A percentile compares a stretch with the other conserved stretches of the same genome.
phyloP scores from a whole-genome alignment of 2,888 invertebrate genomes.

The Drosophila emarginata region DNA sequence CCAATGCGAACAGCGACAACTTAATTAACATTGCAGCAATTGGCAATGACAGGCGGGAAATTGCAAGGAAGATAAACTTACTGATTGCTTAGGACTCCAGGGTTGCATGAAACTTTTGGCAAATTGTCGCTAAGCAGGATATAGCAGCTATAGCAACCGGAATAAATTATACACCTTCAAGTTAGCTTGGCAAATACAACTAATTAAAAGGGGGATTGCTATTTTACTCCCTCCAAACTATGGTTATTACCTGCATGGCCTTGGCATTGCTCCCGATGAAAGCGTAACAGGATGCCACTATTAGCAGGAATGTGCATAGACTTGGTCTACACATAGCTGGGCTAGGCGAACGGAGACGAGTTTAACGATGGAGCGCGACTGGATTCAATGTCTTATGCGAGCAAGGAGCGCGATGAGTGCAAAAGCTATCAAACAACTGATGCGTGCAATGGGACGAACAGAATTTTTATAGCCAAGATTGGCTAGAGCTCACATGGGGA shows the following conservation, averaged over 20 bases:
- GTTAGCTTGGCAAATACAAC: slow-evolving; percentile 52
- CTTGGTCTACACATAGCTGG: slow-evolving; percentile 68
- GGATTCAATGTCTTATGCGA: slow-evolving; percentile 32
- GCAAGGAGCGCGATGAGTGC: slow-evolving; percentile 28
- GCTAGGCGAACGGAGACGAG: background rate
- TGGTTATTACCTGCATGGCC: slow-evolving; percentile 67
- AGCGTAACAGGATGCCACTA: slow-evolving; percentile 71
- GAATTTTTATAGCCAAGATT: slow-evolving; percentile 69
- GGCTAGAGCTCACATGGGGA: slow-evolving; percentile 20
- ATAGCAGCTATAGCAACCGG: slow-evolving; percentile 1
- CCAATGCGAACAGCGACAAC: slow-evolving; percentile 14
- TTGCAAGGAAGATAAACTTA: slow-evolving; percentile 25
- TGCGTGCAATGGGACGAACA: slow-evolving; percentile 36
- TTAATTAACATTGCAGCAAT: slow-evolving; percentile 43
- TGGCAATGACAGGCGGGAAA: slow-evolving; percentile 56
- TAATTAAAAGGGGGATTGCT: slow-evolving; percentile 57
- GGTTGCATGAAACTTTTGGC: background rate
- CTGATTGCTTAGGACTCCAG: slow-evolving; percentile 7
- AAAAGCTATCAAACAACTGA: slow-evolving; percentile 54
- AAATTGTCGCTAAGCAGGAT: background rate
- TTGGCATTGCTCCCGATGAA: slow-evolving; percentile 67
- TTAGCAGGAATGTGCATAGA: slow-evolving; percentile 71
- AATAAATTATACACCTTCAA: slow-evolving; percentile 26
- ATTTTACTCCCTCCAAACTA: background rate
- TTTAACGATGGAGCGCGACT: slow-evolving; percentile 1